phyloP scores from a whole-genome alignment of 2,113 vertebrate species.

The Macrotis lagotis region DNA sequence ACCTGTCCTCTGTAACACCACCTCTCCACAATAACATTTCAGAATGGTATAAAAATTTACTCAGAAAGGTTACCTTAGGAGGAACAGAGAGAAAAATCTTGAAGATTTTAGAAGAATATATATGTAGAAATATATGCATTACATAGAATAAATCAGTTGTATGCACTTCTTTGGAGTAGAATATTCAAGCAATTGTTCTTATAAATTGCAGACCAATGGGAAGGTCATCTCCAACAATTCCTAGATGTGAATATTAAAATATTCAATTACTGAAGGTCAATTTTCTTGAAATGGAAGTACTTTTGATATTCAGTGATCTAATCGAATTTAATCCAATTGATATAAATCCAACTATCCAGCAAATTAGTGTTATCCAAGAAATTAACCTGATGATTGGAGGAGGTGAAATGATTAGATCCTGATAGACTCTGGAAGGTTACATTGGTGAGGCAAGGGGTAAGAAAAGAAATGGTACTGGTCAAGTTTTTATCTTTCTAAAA shows the following conservation, averaged over 20 bases:
- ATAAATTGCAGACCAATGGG: neutral
- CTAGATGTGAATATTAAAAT: neutral
- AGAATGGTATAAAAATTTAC: too few relatives aligned
- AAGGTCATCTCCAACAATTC: neutral
- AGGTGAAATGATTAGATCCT: neutral
- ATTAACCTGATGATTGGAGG: neutral
- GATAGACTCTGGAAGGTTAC: neutral
- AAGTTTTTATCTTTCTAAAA: too few relatives aligned
- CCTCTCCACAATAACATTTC: too few relatives aligned
- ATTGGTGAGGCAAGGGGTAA: neutral
- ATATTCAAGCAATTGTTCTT: slow-evolving; percentile 6
- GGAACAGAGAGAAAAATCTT: too few relatives aligned
- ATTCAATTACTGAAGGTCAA: neutral
- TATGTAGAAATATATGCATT: too few relatives aligned
- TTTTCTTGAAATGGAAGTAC: neutral
- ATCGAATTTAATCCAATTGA: neutral
- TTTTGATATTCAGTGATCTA: neutral
- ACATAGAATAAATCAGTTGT: neutral
- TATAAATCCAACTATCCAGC: neutral
- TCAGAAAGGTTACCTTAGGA: too few relatives aligned
- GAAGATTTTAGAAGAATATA: too few relatives aligned
- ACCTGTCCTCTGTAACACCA: too few relatives aligned
- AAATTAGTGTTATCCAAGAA: neutral
- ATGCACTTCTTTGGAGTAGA: neutral
- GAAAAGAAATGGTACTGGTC: too few relatives aligned